Evolutionary conservation across 92 coral and sea anemone species (phyloP), one percentile per base, ranked within the genome.

Genomic region (Muricea muricata): DNA sequence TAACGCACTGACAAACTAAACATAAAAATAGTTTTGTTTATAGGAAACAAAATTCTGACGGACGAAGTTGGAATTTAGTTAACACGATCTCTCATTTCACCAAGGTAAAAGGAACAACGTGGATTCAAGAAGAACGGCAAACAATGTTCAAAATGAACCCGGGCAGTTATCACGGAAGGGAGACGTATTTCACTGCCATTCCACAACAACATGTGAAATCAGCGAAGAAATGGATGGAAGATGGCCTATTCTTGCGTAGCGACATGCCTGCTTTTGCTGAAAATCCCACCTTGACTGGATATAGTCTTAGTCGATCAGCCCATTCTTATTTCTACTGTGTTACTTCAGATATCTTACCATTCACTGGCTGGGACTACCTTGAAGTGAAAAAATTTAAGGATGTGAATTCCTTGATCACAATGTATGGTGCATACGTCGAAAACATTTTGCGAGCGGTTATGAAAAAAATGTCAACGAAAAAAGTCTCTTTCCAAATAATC

Each of bases 301-400:
- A 31, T 78, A 81, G 2, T 11, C 34, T 10, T 13, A 29, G 29
- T 21, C 20, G 45, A 12, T 46, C 28, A 13, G 24, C 24, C 48
- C 77, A 8, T 8, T 39, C 61, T 42, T 89, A 71, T 78, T 50
- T 65, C 5, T 90, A 90, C 76, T 23, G 68, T 7, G 30, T 78
- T 6, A 52, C 47, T 46, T 20, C 75, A 4, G 85, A 61, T 18
- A 56, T n/a, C 20, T 30, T 69, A 13, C 96, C 97, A 28, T 93
- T 93, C 79, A 15, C 29, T 7, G 66, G 87, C 34, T 93, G 97
- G 97, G 97, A 93, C 71, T 93, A 93, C 88, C 54, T 79, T 31
- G 75, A 77, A 29, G 93, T 73, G 34, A 32, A 57, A 29, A 75
- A 78, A 12, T 87, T 84, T 71, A 77, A 80, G 29, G 11, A 57